phyloP scores from a whole-genome alignment of 2,797 vertebrate genomes.

The Austrolebias charrua region DNA sequence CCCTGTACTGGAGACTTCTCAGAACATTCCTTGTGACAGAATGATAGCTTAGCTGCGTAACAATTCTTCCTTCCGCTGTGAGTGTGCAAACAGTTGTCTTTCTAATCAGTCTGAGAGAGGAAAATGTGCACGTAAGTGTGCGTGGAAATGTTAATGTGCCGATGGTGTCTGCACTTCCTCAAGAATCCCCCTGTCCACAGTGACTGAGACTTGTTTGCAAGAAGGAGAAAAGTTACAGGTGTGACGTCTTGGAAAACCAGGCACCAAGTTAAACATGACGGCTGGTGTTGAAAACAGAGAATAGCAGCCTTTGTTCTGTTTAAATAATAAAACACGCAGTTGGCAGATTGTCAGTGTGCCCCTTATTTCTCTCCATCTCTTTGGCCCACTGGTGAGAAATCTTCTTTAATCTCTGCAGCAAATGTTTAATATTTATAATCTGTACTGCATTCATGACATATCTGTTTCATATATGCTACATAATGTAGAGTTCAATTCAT shows the following conservation, averaged over 20 bases:
- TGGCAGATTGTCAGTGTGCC: constrained; percentile 16
- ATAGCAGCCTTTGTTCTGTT: constrained; percentile 23
- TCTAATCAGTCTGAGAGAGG: constrained; percentile 44
- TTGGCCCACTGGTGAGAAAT: not conserved
- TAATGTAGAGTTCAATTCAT: constrained; percentile 2
- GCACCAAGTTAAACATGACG: constrained; percentile 44
- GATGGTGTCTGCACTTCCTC: constrained; percentile 50
- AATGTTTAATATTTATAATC: constrained; percentile 4
- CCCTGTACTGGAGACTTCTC: constrained; percentile 37
- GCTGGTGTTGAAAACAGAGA: constrained; percentile 7
- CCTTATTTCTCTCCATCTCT: not conserved
- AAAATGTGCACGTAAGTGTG: constrained; percentile 27
- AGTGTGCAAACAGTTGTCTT: constrained; percentile 43
- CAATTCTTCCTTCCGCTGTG: constrained; percentile 50
- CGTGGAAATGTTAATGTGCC: constrained; percentile 14
- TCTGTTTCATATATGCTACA: not conserved
- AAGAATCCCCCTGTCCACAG: constrained; percentile 47
- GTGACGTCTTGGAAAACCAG: constrained; percentile 25
- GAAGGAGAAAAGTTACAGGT: constrained; percentile 48
- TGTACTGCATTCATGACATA: not conserved
- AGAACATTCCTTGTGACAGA: constrained; percentile 29
- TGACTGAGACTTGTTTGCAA: constrained; percentile 54
- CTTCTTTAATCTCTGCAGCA: not conserved
- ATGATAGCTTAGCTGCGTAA: constrained; percentile 36
- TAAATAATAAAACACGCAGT: constrained; percentile 42